Conservation (phyloP, 2,113 vertebrate genomes). For the Chiloscyllium plagiosum region DNA sequence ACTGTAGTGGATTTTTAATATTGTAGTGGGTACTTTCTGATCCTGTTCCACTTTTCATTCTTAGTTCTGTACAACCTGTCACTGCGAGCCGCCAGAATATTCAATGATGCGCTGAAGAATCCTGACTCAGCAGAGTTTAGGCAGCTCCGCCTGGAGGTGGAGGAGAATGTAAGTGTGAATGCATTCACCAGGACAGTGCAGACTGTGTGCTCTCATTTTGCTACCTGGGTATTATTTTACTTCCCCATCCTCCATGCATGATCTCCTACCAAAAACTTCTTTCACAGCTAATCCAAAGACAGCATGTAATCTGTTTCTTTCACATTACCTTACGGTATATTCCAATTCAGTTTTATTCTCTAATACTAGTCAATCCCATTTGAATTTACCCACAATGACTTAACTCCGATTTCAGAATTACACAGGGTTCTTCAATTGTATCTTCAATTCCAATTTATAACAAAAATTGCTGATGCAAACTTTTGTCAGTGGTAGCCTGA, state of each 20-base stretch:
- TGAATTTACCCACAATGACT: neutral
- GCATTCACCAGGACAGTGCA: neutral
- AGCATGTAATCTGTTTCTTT: neutral
- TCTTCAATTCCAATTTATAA: neutral
- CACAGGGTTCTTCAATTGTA: neutral
- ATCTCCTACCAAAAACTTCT: neutral
- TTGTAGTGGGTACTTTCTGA: neutral
- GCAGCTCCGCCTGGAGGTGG: conserved; percentile 75
- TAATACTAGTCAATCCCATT: neutral
- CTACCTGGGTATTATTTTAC: neutral
- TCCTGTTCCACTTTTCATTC: neutral
- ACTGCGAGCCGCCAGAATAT: conserved; percentile 72
- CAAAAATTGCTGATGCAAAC: neutral
- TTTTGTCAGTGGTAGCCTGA: neutral
- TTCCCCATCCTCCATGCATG: neutral
- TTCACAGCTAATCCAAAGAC: neutral
- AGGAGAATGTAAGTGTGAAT: conserved; percentile 72
- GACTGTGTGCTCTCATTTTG: neutral
- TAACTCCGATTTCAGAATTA: neutral
- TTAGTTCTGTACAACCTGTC: conserved; percentile 81
- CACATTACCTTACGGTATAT: neutral
- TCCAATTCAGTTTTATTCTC: neutral
- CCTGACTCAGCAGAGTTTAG: conserved; percentile 66
- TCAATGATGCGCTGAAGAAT: conserved; percentile 71
- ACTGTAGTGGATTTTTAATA: neutral